phyloP scores from a whole-genome alignment of 2,113 vertebrate species.

The Eulemur macaco region DNA sequence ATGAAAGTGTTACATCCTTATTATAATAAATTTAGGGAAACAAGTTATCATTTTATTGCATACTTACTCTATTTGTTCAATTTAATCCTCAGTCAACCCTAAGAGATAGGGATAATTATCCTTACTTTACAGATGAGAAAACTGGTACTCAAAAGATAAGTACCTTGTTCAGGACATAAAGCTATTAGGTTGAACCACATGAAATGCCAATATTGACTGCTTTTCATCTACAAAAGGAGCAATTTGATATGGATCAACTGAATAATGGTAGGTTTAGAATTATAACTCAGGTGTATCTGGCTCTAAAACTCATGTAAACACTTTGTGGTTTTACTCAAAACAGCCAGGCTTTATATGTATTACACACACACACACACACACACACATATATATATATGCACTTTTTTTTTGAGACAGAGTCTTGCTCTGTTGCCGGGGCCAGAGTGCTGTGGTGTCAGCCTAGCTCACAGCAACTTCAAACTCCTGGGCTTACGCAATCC shows the following conservation, averaged over 20 bases:
- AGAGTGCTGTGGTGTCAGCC: no score
- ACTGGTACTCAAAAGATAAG: not conserved
- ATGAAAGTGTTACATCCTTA: not conserved
- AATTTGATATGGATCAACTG: not conserved
- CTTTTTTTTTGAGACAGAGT: not conserved
- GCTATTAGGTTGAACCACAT: not conserved
- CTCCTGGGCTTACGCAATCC: no score
- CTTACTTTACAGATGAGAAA: not conserved
- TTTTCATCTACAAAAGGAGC: not conserved
- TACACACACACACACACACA: no score
- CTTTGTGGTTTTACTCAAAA: not conserved
- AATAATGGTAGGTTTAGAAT: not conserved
- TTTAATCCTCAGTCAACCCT: not conserved
- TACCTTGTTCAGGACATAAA: not conserved
- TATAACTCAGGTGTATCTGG: not conserved
- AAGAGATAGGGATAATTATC: not conserved
- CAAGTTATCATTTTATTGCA: not conserved
- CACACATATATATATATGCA: not conserved
- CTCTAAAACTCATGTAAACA: not conserved
- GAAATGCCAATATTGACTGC: not conserved
- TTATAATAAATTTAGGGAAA: not conserved
- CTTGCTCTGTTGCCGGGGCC: no score
- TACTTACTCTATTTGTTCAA: not conserved
- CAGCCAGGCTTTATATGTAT: not conserved
- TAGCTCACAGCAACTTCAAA: no score